Base-by-base conservation (phyloP, 2,888 invertebrate species). In the Boloria euphrosyne region DNA sequence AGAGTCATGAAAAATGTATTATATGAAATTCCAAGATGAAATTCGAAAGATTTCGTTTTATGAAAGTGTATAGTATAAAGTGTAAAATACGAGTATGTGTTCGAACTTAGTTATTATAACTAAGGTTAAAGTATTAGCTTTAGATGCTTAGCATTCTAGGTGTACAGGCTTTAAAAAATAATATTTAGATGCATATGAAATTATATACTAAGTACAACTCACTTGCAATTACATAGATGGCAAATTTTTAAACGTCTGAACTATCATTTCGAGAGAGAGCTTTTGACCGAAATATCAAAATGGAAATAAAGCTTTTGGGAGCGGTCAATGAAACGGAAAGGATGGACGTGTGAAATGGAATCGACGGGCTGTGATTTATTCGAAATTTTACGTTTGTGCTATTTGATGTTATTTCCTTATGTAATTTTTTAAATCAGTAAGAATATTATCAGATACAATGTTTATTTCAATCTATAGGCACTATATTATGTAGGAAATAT, bases 311-410 rank as follows among this genome's bases (percentile, higher is more conserved):
- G 80, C 80, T 81, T 79, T 82, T 83, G 81, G 82, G 76, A 79
- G 74, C 73, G 78, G 75, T 76, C 85, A 84, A 80, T 86, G 83
- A 79, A 81, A 79, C 79, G 85, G 82, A 86, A 85, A 80, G 81
- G 81, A 80, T 78, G 77, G 69, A 68, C 81, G 79, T 84, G 78
- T 79, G 81, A 81, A 80, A 78, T 75, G 69, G 67, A 67, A 69
- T 69, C 81, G 80, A 82, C 81, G 79, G 79, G 78, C 79, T 62
- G 72, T 71, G 72, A 74, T 73, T 74, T 70, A 73, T 72, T 68
- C 64, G 61, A 69, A 65, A 65, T 69, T 71, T 69, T 58, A 57
- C 66, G 66, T 68, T 67, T 51, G 52, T 52, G 46, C 27, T 66
- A 51, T 57, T 51, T 64, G 38, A 49, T 46, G 53, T 53, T 44